phyloP scores from a whole-genome alignment of 2,888 invertebrate genomes.

The Minunthozetes semirufus region DNA sequence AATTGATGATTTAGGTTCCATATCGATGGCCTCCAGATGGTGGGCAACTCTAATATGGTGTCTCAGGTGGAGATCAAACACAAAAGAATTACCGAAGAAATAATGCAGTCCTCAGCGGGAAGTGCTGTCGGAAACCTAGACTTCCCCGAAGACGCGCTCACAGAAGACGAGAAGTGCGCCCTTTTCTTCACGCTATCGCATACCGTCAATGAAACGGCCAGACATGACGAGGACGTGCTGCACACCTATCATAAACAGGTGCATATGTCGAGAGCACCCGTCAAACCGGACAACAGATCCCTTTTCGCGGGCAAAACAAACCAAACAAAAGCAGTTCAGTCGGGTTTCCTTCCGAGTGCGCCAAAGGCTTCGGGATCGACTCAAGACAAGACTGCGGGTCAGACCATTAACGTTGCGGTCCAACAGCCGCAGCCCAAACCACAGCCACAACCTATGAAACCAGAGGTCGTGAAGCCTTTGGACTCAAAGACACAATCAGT shows the following conservation, averaged over 20 bases:
- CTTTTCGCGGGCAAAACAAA: not conserved
- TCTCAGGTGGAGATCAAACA: slow-evolving; percentile 14
- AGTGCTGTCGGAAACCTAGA: not conserved
- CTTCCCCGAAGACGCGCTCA: slow-evolving; percentile 38
- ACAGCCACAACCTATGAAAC: not conserved
- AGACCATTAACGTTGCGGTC: not conserved
- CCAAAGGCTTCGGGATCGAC: not conserved
- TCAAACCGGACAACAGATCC: slow-evolving; percentile 10
- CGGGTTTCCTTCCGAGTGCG: slow-evolving; percentile 3
- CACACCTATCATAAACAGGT: not conserved
- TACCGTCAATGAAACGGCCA: slow-evolving; percentile 37
- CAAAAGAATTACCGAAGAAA: slow-evolving; percentile 22
- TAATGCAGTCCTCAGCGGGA: not conserved
- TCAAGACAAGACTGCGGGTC: not conserved
- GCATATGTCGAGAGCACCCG: not conserved
- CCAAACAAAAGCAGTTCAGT: not conserved
- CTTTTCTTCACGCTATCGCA: slow-evolving; percentile 42
- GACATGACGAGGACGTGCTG: slow-evolving; percentile 11
- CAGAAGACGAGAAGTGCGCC: slow-evolving; percentile 41
- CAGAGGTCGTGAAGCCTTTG: not conserved
- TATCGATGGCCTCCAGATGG: slow-evolving; percentile 24
- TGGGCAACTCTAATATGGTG: not conserved
- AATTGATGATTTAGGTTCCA: slow-evolving; percentile 25
- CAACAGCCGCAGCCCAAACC: not conserved
- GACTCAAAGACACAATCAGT: not conserved